A percentile compares a stretch with the other conserved stretches of the same genome.
These are phyloP conservation scores for Lymantria monacha DNA, from an alignment of 2,888 invertebrate genomes.

Conservation along the genomic window DNA sequence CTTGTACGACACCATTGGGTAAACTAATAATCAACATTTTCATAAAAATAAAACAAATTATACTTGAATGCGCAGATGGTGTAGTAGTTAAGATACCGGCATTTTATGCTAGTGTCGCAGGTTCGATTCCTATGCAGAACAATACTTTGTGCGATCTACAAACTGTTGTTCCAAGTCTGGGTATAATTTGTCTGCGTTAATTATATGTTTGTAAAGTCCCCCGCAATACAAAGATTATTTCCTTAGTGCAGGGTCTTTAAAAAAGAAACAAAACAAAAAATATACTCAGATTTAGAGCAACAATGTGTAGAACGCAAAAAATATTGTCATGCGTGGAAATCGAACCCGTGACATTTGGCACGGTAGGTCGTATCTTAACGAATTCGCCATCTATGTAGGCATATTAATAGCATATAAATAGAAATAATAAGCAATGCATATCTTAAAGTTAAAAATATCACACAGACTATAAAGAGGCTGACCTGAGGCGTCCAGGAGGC, in stretches of 20 bases:
- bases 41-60: too few relatives aligned
- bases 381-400: not conserved
- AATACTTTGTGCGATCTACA: too few relatives aligned
- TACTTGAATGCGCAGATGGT: too few relatives aligned
- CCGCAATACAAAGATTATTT: too few relatives aligned
- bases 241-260: not conserved
- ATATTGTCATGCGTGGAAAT: not conserved
- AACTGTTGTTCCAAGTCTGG: too few relatives aligned
- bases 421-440: not conserved
- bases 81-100: too few relatives aligned
- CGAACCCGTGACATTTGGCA: not conserved
- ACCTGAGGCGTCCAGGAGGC: slow-evolving; percentile 94
- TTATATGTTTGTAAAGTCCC: too few relatives aligned
- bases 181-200: too few relatives aligned
- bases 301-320: not conserved
- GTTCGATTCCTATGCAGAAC: too few relatives aligned
- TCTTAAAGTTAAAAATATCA: not conserved
- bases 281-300: not conserved
- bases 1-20: too few relatives aligned
- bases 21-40: too few relatives aligned
- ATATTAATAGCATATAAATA: not conserved
- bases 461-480: slow-evolving; percentile 67
- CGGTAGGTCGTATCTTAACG: not conserved
- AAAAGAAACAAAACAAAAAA: not conserved
- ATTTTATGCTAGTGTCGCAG: too few relatives aligned